Base-by-base conservation (phyloP, 1,140 invertebrate species). In the Temnothorax nylanderi region DNA sequence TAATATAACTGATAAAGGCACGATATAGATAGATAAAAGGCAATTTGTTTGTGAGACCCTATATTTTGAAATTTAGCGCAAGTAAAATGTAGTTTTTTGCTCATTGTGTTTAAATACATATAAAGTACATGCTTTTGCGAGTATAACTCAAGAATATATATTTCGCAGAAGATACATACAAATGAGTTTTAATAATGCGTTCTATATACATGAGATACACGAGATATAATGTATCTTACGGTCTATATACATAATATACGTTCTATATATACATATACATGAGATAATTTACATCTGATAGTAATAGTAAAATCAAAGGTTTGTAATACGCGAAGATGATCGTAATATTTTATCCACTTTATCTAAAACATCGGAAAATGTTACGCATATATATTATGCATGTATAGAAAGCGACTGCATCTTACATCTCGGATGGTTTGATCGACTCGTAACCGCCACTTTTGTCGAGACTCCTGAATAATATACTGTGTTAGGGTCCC, bases 401-500 rank as follows among this genome's bases (percentile, higher is more conserved):
- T 78, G 82, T 85, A 78, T 78, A 77, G 75, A 77, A 85, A 78
- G 47, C 44, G 62, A 65, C 41, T 78, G 76, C 34, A 65, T 85
- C 62, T 78, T 85, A 47, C 58, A 32, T 13, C 37, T 32, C 34
- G 10, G 49, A 26, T 69, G 49, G 37, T 62, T 58, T 51, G 65
- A 74, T 85, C 75, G 84, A 34, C 49, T 71, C 60, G 54, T 60
- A 80, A 82, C 21, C 78, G 49, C 8, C 69, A 81, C 37, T 87
- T 86, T 88, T 75, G 58, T 56, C 64, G 56, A 41, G 56, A 41
- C 41, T 72, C 41, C 26, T 87, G 85, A 81, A 88, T 88, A 87
- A 87, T 88, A 76, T 58, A 88, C 54, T 11, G 41, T 58, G 51
- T 64, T 51, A 82, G 37, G 44, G 49, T 64, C 18, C 54, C 32